Base-by-base conservation (phyloP, 2,888 invertebrate species). In the Coecobrya sp. region DNA sequence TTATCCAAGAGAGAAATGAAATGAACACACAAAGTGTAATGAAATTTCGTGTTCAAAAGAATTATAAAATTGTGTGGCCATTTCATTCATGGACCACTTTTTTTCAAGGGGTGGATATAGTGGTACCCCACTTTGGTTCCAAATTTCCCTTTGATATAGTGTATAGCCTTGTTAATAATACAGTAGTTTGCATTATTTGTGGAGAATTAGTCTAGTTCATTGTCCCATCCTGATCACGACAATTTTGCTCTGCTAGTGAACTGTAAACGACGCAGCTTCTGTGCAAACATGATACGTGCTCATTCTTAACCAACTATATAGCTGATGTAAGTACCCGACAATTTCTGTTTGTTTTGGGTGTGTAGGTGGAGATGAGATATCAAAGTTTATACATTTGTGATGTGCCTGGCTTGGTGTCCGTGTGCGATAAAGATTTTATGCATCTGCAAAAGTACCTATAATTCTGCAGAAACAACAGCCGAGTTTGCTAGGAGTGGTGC, bases 401-500 rank as follows among this genome's bases (percentile, higher is more conserved):
- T 82, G 81, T 55, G 81, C 36, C 36, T 30, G 16, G 81, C 36
- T 19, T 30, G 16, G 81, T 82, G 81, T 82, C 59, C 59, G 27
- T 82, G 59, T 59, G 59, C 52, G 81, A 82, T 76, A 76, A 76
- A 76, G 76, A 76, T 76, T 76, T 76, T 76, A 76, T 76, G 49
- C 13, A 45, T 76, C 76, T 76, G 76, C 76, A 76, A 25, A 76
- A 76, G 76, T 76, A 76, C 76, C 76, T 76, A 76, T 76, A 76
- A 76, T 76, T 76, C 76, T 76, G 76, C 76, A 76, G 76, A 76
- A 76, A 76, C 49, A 76, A 49, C 25, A 73, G 19, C 42, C 49
- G 25, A 76, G 49, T 25, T 55, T 81, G 81, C 19, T 36, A 25
- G 27, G 25, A 79, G 73, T 36, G 19, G 68, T 19, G 65, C 36